Conservation (phyloP, 2,113 vertebrate genomes). For the Aplodontia rufa region DNA sequence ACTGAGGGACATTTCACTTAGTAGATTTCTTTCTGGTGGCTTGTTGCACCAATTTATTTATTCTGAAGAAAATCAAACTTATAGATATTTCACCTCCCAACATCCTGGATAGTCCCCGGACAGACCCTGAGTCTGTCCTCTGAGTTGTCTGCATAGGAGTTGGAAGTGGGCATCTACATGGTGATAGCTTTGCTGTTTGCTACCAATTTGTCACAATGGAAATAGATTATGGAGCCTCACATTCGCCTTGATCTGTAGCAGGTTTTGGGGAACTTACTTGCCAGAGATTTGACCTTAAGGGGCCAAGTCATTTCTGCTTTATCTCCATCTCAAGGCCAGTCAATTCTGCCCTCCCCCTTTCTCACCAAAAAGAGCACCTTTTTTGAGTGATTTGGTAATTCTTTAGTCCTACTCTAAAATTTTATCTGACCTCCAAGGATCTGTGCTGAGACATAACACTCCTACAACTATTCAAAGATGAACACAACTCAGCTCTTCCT, state of each 20-base stretch:
- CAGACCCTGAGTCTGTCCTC: background rate
- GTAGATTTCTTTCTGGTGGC: background rate
- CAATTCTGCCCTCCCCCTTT: background rate
- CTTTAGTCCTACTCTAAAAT: background rate
- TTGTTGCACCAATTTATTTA: background rate
- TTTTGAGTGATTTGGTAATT: background rate
- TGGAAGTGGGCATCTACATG: background rate
- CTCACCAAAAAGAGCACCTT: background rate
- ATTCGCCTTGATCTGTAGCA: background rate
- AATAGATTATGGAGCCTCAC: background rate
- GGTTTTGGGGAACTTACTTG: background rate
- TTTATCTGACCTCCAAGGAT: background rate
- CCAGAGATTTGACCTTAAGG: background rate
- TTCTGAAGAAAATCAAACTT: background rate
- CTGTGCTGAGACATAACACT: background rate
- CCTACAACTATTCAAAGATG: background rate
- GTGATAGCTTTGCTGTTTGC: background rate
- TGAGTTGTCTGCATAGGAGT: background rate
- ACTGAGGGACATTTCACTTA: background rate
- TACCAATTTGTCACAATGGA: background rate
- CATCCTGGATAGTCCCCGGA: background rate
- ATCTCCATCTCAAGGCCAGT: background rate
- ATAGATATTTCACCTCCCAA: background rate
- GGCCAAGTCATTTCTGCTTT: background rate
- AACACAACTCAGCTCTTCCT: background rate